These are phyloP conservation scores for Tamandua tetradactyla DNA, from an alignment of 2,797 vertebrate species.

Conservation along the genomic window DNA sequence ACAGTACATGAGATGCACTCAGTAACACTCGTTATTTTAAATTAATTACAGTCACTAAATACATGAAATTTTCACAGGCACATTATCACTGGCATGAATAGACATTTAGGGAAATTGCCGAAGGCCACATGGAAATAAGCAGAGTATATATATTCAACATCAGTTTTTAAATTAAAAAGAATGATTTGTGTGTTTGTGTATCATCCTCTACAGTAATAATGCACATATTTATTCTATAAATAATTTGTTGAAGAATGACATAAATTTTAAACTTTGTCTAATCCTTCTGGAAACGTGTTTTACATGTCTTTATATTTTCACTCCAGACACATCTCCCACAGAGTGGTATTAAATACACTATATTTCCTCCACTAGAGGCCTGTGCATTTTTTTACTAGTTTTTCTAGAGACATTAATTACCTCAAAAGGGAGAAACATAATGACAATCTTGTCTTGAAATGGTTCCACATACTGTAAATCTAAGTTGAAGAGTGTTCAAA, in stretches of 20 bases:
- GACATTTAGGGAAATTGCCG: background rate
- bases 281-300: background rate
- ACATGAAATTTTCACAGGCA: background rate
- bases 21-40: background rate
- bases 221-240: background rate
- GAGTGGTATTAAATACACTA: background rate
- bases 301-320: background rate
- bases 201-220: background rate
- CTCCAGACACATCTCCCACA: rapidly evolving
- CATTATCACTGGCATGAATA: background rate
- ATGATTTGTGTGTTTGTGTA: background rate
- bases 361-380: background rate
- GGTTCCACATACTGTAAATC: background rate
- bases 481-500: background rate
- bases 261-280: background rate
- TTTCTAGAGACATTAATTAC: background rate
- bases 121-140: background rate
- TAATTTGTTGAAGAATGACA: background rate
- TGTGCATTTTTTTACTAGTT: background rate
- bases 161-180: background rate
- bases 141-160: background rate
- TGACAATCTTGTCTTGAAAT: background rate
- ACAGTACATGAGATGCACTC: background rate
- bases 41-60: background rate
- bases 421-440: background rate